These are phyloP conservation scores for Ectemnius continuus DNA, from an alignment of 2,888 invertebrate genomes.

Conservation along the genomic window DNA sequence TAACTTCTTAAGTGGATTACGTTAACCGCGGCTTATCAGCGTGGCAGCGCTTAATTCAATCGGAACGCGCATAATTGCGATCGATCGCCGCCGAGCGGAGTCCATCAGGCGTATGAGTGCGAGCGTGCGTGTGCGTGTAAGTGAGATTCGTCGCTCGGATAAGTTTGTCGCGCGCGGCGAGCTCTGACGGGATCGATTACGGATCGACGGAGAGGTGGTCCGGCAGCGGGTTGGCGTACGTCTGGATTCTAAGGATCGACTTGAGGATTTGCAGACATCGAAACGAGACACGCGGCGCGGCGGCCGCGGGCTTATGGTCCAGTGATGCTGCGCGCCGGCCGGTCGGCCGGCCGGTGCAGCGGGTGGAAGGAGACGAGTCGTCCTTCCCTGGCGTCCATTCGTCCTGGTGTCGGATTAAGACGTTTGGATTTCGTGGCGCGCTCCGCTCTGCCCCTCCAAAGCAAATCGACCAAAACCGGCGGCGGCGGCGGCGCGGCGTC, in stretches of 20 bases:
- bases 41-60: neutral
- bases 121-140: neutral
- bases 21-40: neutral
- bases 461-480: conserved; percentile 1
- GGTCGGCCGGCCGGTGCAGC: neutral
- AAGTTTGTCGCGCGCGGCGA: conserved; percentile 11
- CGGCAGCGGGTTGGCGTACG: conserved; percentile 18
- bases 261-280: conserved; percentile 47
- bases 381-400: conserved; percentile 39
- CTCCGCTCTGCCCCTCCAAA: no score
- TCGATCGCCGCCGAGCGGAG: conserved; percentile 1
- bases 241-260: conserved; percentile 26
- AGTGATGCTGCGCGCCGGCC: neutral
- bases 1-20: conserved; percentile 4
- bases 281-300: conserved; percentile 23
- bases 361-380: neutral
- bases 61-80: conserved; percentile 21
- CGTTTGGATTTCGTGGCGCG: conserved; percentile 43
- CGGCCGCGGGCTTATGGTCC: no score
- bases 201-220: conserved; percentile 42
- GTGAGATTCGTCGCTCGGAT: conserved; percentile 24
- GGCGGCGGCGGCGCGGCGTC: no score
- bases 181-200: conserved; percentile 42
- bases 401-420: conserved; percentile 64
- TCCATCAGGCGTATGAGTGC: no score